Percentiles rank a stretch among this genome's conserved stretches.
Conservation (phyloP, 2,888 invertebrate genomes). For the Diadromus collaris region DNA sequence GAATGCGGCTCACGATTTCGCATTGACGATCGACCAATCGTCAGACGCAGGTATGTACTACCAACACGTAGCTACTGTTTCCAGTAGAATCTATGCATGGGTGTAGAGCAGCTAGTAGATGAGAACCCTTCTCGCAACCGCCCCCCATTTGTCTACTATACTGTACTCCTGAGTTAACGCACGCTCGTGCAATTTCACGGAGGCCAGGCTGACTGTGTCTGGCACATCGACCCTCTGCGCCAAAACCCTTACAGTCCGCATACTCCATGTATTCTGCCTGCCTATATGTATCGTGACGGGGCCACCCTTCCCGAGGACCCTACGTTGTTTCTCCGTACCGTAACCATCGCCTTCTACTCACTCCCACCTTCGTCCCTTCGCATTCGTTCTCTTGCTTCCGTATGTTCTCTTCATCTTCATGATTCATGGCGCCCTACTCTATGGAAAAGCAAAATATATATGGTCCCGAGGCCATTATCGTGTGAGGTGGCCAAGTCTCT, state of each 20-base stretch:
- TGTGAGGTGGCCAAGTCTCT: slow-evolving; percentile 7
- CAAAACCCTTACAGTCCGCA: neutral
- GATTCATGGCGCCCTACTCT: slow-evolving; percentile 20
- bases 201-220: slow-evolving; percentile 19
- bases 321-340: slow-evolving; percentile 24
- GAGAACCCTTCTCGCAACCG: slow-evolving; percentile 32
- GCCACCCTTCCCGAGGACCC: neutral
- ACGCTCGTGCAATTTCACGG: slow-evolving; percentile 10
- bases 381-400: neutral
- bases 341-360: neutral
- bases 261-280: neutral
- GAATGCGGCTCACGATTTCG: slow-evolving; percentile 50
- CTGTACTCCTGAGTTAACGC: slow-evolving; percentile 15
- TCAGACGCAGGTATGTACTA: slow-evolving; percentile 19
- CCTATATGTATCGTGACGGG: neutral
- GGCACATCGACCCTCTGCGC: slow-evolving; percentile 22
- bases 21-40: slow-evolving; percentile 48
- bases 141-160: slow-evolving; percentile 17
- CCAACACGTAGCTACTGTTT: neutral
- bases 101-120: slow-evolving; percentile 13
- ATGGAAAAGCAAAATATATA: slow-evolving; percentile 16
- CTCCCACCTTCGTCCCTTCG: slow-evolving; percentile 8
- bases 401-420: slow-evolving; percentile 34
- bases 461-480: slow-evolving; percentile 13
- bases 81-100: slow-evolving; percentile 15